These are phyloP conservation scores for Candoia aspera DNA, from an alignment of 2,113 vertebrate genomes.

Conservation along the genomic window DNA sequence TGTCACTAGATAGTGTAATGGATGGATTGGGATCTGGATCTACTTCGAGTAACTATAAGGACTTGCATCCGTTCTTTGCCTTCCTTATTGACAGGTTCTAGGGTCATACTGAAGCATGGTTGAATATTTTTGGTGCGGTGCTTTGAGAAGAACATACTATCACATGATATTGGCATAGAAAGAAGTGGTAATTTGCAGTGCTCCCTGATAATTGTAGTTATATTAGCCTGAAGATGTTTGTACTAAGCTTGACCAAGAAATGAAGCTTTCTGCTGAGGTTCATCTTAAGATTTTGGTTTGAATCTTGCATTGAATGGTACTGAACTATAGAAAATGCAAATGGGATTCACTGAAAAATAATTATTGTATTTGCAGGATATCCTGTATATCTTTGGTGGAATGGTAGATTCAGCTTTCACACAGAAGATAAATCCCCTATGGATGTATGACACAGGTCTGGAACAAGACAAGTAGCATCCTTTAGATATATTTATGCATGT, in stretches of 20 bases:
- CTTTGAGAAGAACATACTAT: neutral
- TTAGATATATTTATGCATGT: neutral
- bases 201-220: neutral
- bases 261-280: neutral
- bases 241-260: neutral
- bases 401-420: slow-evolving; percentile 82
- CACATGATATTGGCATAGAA: neutral
- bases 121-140: neutral
- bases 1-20: neutral
- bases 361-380: slow-evolving; percentile 67
- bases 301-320: neutral
- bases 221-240: neutral
- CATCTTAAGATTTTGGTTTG: neutral
- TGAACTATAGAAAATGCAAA: neutral
- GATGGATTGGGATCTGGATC: neutral
- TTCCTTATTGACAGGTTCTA: neutral
- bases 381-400: slow-evolving; percentile 83
- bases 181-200: neutral
- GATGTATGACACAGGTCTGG: slow-evolving; percentile 80
- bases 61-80: neutral
- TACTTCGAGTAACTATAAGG: neutral
- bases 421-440: slow-evolving; percentile 76
- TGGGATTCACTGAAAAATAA: neutral
- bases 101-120: neutral
- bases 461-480: slow-evolving; percentile 22